Base-by-base conservation (phyloP, 2,888 invertebrate species). In the Drosophila fulvimacula region DNA sequence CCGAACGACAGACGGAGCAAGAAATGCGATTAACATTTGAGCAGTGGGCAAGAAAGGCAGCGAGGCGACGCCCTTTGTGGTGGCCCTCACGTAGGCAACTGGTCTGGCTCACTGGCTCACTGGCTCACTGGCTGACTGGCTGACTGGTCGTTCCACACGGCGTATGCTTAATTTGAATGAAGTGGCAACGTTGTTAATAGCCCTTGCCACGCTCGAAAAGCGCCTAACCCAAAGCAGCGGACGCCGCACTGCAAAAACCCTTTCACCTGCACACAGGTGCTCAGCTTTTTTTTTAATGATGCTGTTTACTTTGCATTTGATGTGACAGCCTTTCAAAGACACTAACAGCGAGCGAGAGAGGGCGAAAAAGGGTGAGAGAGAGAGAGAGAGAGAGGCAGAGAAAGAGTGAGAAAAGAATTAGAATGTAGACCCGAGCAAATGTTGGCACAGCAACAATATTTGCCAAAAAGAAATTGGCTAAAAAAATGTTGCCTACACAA, bases 21-120 rank as follows among this genome's bases (percentile, higher is more conserved):
- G 80, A 83, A 86, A 87, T 86, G 72, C 87, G 87, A 84, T 84
- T 84, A 82, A 85, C 85, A 85, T 82, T 82, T 79, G 82, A 82
- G 76, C 80, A 81, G 68, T 72, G 80, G 78, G 70, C 66, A 67
- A 57, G 57, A 71, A 78, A 73, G 82, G 71, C 67, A 79, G 69
- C 74, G 59, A 57, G 30, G 59, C 44, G 70, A 67, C 52, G 74
- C 64, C 61, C 69, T 82, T 80, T 82, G 84, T 63, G 84, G 80
- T 65, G 66, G 62, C 51, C 55, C 66, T 51, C 69, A 78, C 84
- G 83, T 77, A 71, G 69, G 42, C 48, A 21, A 53, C 34, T 32
- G 39, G 55, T 17, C 17, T 44, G 49, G 38, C 30, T 32, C 11
- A 24, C 13, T 49, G 44, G 44, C 27, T 24, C 17, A 1, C 15